Conservation (phyloP, 2,113 vertebrate genomes). For the Garra rufa region DNA sequence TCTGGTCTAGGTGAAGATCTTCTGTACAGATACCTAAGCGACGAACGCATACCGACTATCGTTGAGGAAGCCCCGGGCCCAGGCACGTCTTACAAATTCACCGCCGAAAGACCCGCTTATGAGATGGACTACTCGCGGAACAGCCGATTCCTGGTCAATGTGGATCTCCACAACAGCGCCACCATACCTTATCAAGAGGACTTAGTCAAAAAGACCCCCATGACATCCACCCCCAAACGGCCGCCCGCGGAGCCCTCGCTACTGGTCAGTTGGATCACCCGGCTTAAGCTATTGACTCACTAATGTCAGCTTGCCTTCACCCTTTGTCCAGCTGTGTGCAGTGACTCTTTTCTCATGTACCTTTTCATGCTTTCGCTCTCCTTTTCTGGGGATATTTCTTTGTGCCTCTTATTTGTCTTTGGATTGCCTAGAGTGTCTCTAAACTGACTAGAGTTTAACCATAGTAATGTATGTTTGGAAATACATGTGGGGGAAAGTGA, state of each 20-base stretch:
- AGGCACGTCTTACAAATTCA: slow-evolving; percentile 74
- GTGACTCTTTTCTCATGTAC: slow-evolving; percentile 11
- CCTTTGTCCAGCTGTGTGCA: slow-evolving; percentile 38
- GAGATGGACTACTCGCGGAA: slow-evolving; percentile 87
- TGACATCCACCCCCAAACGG: slow-evolving; percentile 64
- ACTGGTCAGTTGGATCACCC: slow-evolving; percentile 86
- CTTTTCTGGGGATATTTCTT: slow-evolving; percentile 24
- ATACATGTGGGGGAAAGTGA: slow-evolving; percentile 5
- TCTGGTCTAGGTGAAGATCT: slow-evolving; percentile 77
- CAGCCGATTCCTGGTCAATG: slow-evolving; percentile 80
- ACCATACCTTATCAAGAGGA: slow-evolving; percentile 90
- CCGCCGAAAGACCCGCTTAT: slow-evolving; percentile 75
- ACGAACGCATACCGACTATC: slow-evolving; percentile 88
- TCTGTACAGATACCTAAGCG: slow-evolving; percentile 90
- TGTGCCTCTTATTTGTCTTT: slow-evolving; percentile 40
- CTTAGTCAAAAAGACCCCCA: slow-evolving; percentile 74
- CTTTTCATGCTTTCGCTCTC: slow-evolving; percentile 21
- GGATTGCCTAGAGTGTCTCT: slow-evolving; percentile 31
- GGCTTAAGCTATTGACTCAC: slow-evolving; percentile 89
- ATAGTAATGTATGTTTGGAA: slow-evolving; percentile 46
- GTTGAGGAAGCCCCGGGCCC: slow-evolving; percentile 80
- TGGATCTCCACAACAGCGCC: slow-evolving; percentile 86
- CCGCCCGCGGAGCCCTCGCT: slow-evolving; percentile 79
- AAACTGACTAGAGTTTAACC: slow-evolving; percentile 16
- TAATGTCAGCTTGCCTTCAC: slow-evolving; percentile 71